Percentiles rank a stretch among this genome's conserved stretches.
Evolutionary conservation across 2,113 vertebrate genomes (phyloP).

Genomic region (Erpornis zantholeuca): DNA sequence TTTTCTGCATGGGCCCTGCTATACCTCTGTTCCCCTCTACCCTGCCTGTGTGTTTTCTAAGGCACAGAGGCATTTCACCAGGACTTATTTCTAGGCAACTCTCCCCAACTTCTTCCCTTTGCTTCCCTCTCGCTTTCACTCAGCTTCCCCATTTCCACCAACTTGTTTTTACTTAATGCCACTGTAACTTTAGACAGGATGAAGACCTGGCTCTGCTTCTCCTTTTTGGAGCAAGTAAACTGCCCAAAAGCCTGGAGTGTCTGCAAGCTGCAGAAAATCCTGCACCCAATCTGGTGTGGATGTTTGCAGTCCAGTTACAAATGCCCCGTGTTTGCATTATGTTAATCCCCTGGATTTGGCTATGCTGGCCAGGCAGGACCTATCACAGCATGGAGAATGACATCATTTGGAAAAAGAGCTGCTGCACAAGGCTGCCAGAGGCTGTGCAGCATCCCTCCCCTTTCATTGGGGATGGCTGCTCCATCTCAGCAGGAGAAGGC

Average conservation of each 20-base stretch:
- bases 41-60: background rate
- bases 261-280: background rate
- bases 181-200: background rate
- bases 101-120: background rate
- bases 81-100: background rate
- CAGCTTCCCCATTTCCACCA: background rate
- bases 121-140: background rate
- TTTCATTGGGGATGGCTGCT: fast-evolving
- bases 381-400: background rate
- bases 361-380: background rate
- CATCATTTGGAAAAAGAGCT: conserved; percentile 7
- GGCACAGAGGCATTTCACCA: background rate
- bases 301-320: background rate
- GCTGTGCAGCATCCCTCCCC: background rate
- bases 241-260: background rate
- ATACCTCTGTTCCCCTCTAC: background rate
- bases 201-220: background rate
- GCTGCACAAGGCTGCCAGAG: background rate
- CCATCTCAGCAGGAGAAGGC: background rate
- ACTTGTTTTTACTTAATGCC: background rate
- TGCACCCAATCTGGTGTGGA: fast-evolving
- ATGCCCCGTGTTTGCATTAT: background rate
- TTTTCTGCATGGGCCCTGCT: background rate
- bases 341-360: background rate
- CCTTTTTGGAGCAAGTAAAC: background rate